Evolutionary conservation across 1,140 invertebrate genomes (phyloP), one percentile per base, ranked within the genome.

Genomic region (Steinernema feltiae): DNA sequence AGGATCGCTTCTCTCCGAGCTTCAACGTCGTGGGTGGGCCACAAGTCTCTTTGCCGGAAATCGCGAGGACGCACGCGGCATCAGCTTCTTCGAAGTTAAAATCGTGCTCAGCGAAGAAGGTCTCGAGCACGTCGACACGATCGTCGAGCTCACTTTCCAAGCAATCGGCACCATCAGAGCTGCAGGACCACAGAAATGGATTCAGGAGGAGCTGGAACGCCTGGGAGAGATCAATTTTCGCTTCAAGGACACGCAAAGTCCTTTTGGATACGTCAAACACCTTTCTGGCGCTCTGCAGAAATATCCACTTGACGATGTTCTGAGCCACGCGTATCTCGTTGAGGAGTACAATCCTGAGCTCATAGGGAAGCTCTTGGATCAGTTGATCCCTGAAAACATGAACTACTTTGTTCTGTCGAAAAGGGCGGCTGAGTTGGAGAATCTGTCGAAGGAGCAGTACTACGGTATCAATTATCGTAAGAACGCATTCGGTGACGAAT

Each of bases 41-140:
- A 97, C 94, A 87, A 91, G 91, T 80, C 86, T 98, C 18, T 88
- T 91, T 46, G 92, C 92, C 7, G 94, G 94, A 0, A 90, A 90
- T 70, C 90, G 91, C n/a, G n/a, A n/a, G 76, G 88, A 91, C 0
- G 92, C 92, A 0, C 90, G 92, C 79, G 95, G 95, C 0, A 95
- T 96, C 87, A 91, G 90, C 7, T 95, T 95, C 87, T 95, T 97
- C 87, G 91, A 90, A 32, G 90, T 97, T 7, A 90, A 90, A 78
- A 92, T 97, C 7, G 94, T 97, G 88, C 88, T 98, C 29, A 97
- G 94, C 0, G 92, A 95, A 86, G 92, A 95, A 79, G 95, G 95
- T 17, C 48, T 78, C 91, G 81, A 88, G 1, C 92, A 94, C 85
- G 88, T 92, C 0, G 92, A 96, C 84, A 92, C 94, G 79, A 94